Evolutionary conservation across 2,888 invertebrate species (phyloP).

Genomic region (Troides aeacus): DNA sequence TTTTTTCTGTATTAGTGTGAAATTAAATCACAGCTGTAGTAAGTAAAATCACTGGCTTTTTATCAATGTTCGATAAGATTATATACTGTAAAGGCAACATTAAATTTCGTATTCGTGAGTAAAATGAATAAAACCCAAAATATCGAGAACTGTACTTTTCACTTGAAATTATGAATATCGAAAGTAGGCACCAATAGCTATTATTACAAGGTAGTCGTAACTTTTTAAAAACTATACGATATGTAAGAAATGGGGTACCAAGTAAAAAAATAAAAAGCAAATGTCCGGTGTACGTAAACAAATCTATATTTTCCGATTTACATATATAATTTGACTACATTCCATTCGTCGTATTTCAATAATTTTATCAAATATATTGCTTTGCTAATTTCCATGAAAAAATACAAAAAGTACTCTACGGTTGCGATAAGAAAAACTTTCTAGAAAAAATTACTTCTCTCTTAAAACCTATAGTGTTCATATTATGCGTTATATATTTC

Average conservation of each 20-base stretch:
- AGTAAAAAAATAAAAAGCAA: conserved; percentile 49
- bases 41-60: too few relatives aligned
- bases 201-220: background rate
- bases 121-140: background rate
- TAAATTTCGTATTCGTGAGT: background rate
- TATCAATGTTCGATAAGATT: too few relatives aligned
- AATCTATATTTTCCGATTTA: conserved; percentile 73
- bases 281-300: conserved; percentile 71
- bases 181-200: background rate
- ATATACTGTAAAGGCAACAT: background rate
- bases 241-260: conserved; percentile 3
- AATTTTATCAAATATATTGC: conserved; percentile 76
- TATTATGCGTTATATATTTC: conserved; percentile 71
- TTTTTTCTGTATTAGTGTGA: too few relatives aligned
- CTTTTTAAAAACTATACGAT: background rate
- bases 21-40: too few relatives aligned
- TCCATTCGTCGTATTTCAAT: conserved; percentile 59
- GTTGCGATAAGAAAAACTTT: conserved; percentile 68
- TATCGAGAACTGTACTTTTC: background rate
- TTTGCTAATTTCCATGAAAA: conserved; percentile 72
- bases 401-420: conserved; percentile 75
- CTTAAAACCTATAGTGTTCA: conserved; percentile 61
- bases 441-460: conserved; percentile 74
- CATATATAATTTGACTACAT: conserved; percentile 62
- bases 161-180: background rate